phyloP scores from a whole-genome alignment of 1,140 invertebrate species.

The Amphibalanus amphitrite region DNA sequence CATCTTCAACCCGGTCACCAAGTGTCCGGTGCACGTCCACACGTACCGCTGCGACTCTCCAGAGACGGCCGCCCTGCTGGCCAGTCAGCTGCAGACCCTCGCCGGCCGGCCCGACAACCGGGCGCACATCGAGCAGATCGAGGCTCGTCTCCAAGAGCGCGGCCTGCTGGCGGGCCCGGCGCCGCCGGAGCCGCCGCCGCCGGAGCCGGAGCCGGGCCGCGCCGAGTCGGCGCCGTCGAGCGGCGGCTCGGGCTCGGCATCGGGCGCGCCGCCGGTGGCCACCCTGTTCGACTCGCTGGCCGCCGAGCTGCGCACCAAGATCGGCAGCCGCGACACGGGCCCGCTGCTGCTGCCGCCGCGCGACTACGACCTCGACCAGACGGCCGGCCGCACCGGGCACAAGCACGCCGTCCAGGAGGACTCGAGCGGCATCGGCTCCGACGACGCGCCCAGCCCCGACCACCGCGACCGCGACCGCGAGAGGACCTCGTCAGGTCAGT shows the following conservation, averaged over 20 bases:
- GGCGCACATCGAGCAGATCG: constrained; percentile 63
- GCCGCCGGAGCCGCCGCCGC: too few relatives aligned
- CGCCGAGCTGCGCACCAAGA: constrained; percentile 70
- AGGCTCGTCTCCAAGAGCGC: constrained; percentile 36
- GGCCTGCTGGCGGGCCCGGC: constrained; percentile 21
- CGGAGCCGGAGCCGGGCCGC: too few relatives aligned
- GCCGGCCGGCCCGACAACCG: constrained; percentile 71
- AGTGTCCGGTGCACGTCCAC: too few relatives aligned
- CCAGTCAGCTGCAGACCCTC: constrained; percentile 58
- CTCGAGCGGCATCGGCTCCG: constrained; percentile 63
- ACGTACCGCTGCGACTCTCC: constrained; percentile 89
- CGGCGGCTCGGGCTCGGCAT: constrained; percentile 10
- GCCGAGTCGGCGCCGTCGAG: constrained; percentile 10
- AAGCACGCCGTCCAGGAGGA: constrained; percentile 13
- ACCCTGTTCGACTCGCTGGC: constrained; percentile 73
- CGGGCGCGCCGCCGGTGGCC: constrained; percentile 20
- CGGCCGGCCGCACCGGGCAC: constrained; percentile 40
- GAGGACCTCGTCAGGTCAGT: constrained; percentile 3
- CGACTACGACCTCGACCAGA: constrained; percentile 65
- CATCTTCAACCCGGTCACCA: too few relatives aligned
- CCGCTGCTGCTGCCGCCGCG: constrained; percentile 74
- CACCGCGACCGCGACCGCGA: constrained; percentile 15
- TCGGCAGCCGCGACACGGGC: constrained; percentile 32
- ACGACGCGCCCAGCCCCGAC: constrained; percentile 68
- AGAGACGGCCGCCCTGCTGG: constrained; percentile 70